Base-by-base conservation (phyloP, 2,888 invertebrate genomes). In the Diabrotica balteata region DNA sequence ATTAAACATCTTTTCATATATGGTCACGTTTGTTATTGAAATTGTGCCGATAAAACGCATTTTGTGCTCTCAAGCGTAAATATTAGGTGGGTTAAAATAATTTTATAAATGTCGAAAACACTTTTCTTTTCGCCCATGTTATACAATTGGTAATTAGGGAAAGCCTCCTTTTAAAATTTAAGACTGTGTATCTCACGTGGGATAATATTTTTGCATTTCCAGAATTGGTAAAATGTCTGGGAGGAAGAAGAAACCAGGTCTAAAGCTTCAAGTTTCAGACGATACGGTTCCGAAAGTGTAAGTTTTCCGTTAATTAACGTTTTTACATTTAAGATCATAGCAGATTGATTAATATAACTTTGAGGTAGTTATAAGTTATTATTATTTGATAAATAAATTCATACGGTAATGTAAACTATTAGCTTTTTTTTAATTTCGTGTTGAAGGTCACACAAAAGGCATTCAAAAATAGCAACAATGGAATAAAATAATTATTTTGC, bases 181-280 rank as follows among this genome's bases (percentile, higher is more conserved):
- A 32, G 32, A 32, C 32, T 32, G 3, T 32, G 5, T 32, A 32
- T 32, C 44, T 64, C 64, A 64, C 64, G 58, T 64, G 64, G 43
- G 52, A 22, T 64, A 64, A 32, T 58, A 59, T 58, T 64, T 59
- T 47, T 49, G 42, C 58, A 43, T 46, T 64, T 64, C 17, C 47
- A 46, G 52, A n/a, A 59, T 11, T 42, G 10, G 11, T 44, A 58
- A 46, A 49, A 69, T 69, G 66, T 63, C 66, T 55, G 54, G 54
- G 42, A 75, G 81, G 49, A 81, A 77, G 73, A 81, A 79, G 75
- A 80, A 77, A 73, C 83, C 83, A 63, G 86, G 86, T 77, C 82
- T 88, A 67, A 87, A 85, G 79, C 81, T 88, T 32, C 83, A 84
- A 73, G 85, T 88, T 44, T 82, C 86, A 11, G 86, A 87, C 59